A percentile compares a stretch with the other conserved stretches of the same genome.
phyloP scores from a whole-genome alignment of 2,797 vertebrate genomes.

The Prionace glauca region DNA sequence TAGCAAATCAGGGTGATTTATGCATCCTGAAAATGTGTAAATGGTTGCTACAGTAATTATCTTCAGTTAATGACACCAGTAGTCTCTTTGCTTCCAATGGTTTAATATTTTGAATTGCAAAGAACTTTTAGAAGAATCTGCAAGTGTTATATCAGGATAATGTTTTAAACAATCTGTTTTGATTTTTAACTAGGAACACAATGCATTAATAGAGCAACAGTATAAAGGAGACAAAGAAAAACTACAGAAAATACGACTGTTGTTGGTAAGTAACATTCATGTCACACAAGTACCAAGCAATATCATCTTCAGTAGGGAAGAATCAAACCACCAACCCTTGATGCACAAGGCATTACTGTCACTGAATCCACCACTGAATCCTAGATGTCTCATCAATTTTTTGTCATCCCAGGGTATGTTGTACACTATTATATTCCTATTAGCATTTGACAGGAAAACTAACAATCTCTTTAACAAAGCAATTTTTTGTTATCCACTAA shows the following conservation, averaged over 20 bases:
- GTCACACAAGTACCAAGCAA: not conserved
- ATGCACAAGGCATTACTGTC: too few species aligned
- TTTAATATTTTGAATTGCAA: not conserved
- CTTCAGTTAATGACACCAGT: not conserved
- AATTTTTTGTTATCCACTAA: not conserved
- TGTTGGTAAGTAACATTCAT: constrained; percentile 71
- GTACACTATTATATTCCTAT: not conserved
- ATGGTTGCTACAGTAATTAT: not conserved
- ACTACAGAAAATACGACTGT: constrained; percentile 84
- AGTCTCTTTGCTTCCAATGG: not conserved
- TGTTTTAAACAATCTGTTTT: not conserved
- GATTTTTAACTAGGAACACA: constrained; percentile 65
- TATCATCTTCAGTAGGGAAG: too few species aligned
- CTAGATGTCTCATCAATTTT: not conserved
- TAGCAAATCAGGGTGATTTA: not conserved
- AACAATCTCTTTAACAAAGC: not conserved
- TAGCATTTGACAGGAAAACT: not conserved
- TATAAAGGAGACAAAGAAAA: constrained; percentile 80
- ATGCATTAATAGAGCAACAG: constrained; percentile 74
- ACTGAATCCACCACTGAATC: too few species aligned
- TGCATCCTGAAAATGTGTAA: not conserved
- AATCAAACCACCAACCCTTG: too few species aligned
- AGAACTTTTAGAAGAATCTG: not conserved
- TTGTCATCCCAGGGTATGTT: not conserved
- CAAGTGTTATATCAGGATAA: not conserved